Base-by-base conservation (phyloP, 1,140 invertebrate genomes). In the Zaprionus tsacasi region DNA sequence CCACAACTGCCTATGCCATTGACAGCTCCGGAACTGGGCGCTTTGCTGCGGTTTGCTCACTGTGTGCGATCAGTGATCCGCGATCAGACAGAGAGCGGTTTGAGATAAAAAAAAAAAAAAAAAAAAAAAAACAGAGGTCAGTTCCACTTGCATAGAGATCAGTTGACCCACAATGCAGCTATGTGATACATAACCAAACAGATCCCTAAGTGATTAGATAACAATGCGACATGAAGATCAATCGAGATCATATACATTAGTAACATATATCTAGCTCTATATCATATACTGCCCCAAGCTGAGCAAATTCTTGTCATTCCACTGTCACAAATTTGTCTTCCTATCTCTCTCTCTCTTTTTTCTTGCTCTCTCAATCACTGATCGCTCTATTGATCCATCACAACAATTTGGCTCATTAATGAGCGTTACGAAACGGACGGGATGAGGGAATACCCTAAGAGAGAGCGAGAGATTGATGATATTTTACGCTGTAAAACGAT, bases 1-100 rank as follows among this genome's bases (percentile, higher is more conserved):
- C 38, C 2, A 0, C 21, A 21, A 21, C 6, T 30, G 13, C 38
- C 40, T 15, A 6, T n/a, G 40, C n/a, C 40, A 45, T 74, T 74
- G 71, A 74, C 71, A 74, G 71, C 66, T 83, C 80, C 83, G 78
- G 81, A 88, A 89, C 75, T 83, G 75, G 78, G 81, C 85, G 80
- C 85, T 89, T 83, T 81, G 70, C 71, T 70, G 75, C 85, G 85
- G 85, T 81, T 88, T 64, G 35, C 59, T 45, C 40, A 54, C 59
- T 45, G 57, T 30, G 3, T 30, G 21, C 21, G 21, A 21, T 21
- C 21, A 21, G 21, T 21, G 21, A 30, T 1, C 3, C 64, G 72
- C 72, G 72, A 75, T 75, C 72, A 64, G 59, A 12, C 6, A 30
- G 25, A 38, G 33, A 25, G 21, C 66, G 58, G 67, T 63, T 63